Evolutionary conservation across 2,888 invertebrate genomes (phyloP), one percentile per base, ranked within the genome.

Genomic region (Listrodromus nycthemerus): DNA sequence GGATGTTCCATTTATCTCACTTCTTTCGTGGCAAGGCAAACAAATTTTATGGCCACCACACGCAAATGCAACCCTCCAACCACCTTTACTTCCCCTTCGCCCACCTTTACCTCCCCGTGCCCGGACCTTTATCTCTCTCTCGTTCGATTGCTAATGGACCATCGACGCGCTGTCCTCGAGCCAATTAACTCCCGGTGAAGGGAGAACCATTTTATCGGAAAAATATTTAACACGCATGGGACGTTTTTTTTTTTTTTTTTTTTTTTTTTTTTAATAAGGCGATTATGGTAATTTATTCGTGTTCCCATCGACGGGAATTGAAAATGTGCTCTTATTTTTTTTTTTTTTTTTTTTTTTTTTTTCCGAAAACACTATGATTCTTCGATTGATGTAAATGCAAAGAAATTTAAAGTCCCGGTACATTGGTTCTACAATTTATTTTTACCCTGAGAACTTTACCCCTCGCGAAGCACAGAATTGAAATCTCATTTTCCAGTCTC

Each of bases 1-100:
- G 76, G 74, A 82, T 85, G 61, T 79, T 81, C 74, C 76, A 80
- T 85, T 83, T 75, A 63, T 86, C 86, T 81, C 71, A 70, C 71
- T 87, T 89, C 88, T 86, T 86, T 88, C 87, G 85, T 75, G 87
- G 87, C 89, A 90, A 90, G 86, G 91, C 91, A 92, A 92, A 92
- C 92, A 92, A 92, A 92, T 92, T 91, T 91, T 91, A 91, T 90
- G 90, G 91, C 83, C 88, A 86, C 86, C 86, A 86, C 89, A 87
- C 86, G 88, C 82, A 86, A 82, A 85, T 82, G 80, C 83, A 71
- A 45, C 80, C 78, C 77, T 82, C 78, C 80, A 67, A 77, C 84
- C 73, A 69, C 83, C 86, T 69, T 70, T 66, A 73, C 67, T 82
- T 84, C 82, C 83, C 85, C 86, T 80, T 45, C 19, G 24, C 52